These are phyloP conservation scores for Odontamblyopus rebecca DNA, from an alignment of 2,797 vertebrate genomes.

Conservation along the genomic window DNA sequence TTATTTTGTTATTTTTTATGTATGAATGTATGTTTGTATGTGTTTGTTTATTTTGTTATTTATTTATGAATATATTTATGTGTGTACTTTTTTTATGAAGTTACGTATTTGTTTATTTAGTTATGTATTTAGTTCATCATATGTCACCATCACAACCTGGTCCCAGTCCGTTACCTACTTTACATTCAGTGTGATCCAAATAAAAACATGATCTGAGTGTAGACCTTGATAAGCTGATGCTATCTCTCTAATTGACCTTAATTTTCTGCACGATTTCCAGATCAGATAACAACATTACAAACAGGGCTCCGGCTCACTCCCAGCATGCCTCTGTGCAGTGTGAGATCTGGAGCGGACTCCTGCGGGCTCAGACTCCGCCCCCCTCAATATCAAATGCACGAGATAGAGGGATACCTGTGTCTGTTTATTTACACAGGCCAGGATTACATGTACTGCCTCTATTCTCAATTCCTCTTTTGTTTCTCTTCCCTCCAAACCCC, in stretches of 20 bases:
- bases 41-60: too few relatives aligned
- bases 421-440: slow-evolving; percentile 5
- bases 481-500: slow-evolving; percentile 3
- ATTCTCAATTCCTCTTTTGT: slow-evolving; percentile 8
- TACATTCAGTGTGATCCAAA: slow-evolving; percentile 26
- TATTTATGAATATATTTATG: too few relatives aligned
- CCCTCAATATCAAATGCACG: slow-evolving; percentile 9
- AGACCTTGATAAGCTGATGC: slow-evolving; percentile 22
- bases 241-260: slow-evolving; percentile 41
- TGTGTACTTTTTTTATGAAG: too few relatives aligned
- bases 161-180: slow-evolving; percentile 13
- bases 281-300: slow-evolving; percentile 56
- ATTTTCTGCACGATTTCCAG: slow-evolving; percentile 50
- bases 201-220: slow-evolving; percentile 35
- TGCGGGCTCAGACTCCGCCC: slow-evolving; percentile 29
- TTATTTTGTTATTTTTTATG: too few relatives aligned
- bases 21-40: too few relatives aligned
- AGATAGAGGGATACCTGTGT: neutral
- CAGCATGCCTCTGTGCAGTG: slow-evolving; percentile 48
- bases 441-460: neutral
- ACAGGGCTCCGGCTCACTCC: slow-evolving; percentile 49
- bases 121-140: neutral
- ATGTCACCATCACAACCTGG: slow-evolving; percentile 1
- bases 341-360: slow-evolving; percentile 25
- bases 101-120: too few relatives aligned